Evolutionary conservation across 2,888 invertebrate species (phyloP).

Genomic region (Nowickia ferox): DNA sequence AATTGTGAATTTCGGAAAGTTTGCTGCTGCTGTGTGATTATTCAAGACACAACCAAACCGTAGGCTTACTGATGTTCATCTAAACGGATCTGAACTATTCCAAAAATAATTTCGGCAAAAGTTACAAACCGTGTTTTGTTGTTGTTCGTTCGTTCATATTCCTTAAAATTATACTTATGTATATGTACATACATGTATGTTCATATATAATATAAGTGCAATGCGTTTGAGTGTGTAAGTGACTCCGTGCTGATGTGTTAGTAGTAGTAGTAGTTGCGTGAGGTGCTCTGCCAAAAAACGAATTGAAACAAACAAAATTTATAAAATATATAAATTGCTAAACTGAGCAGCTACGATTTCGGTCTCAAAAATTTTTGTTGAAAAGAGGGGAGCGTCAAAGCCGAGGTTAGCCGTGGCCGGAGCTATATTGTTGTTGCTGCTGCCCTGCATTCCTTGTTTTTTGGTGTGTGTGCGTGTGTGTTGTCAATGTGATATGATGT

Average conservation of each 20-base stretch:
- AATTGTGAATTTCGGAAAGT: slow-evolving; percentile 63
- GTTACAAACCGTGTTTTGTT: slow-evolving; percentile 74
- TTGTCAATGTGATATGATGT: slow-evolving; percentile 66
- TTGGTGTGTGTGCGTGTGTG: slow-evolving; percentile 48
- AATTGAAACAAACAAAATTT: slow-evolving; percentile 37
- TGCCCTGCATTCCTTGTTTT: slow-evolving; percentile 58
- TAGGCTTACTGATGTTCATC: slow-evolving; percentile 83
- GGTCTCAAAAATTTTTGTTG: slow-evolving; percentile 56
- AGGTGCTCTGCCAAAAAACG: slow-evolving; percentile 68
- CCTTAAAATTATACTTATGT: background rate
- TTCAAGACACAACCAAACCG: slow-evolving; percentile 82
- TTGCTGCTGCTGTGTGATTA: slow-evolving; percentile 57
- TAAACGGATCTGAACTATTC: slow-evolving; percentile 83
- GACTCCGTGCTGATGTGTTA: slow-evolving; percentile 57
- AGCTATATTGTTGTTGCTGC: slow-evolving; percentile 59
- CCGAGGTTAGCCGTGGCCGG: slow-evolving; percentile 70
- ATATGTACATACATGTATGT: background rate
- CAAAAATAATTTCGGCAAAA: slow-evolving; percentile 82
- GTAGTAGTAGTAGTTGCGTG: slow-evolving; percentile 69
- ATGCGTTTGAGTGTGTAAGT: slow-evolving; percentile 28
- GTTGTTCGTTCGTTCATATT: slow-evolving; percentile 61
- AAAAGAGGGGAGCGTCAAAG: slow-evolving; percentile 65
- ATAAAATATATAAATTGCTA: slow-evolving; percentile 61
- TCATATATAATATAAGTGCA: slow-evolving; percentile 24
- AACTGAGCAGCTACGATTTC: slow-evolving; percentile 67